Evolutionary conservation across 1,140 invertebrate genomes (phyloP).

Genomic region (Drosophila kohkoa): DNA sequence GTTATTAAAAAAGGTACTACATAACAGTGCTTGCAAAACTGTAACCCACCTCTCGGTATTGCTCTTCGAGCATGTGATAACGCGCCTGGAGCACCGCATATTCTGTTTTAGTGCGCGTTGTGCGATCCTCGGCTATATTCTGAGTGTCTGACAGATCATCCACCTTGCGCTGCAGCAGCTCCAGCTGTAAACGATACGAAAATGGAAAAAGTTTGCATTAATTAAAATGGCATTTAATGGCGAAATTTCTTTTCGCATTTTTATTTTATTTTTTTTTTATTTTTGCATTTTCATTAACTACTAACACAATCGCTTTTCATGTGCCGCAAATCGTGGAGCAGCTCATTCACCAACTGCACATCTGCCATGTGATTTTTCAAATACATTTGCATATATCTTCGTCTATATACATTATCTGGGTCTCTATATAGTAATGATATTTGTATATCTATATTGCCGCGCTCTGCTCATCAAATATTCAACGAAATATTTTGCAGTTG

Average conservation of each 20-base stretch:
- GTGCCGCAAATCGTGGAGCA: slow-evolving; percentile 75
- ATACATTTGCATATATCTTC: slow-evolving; percentile 78
- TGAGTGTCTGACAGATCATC: slow-evolving; percentile 94
- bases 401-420: slow-evolving; percentile 53
- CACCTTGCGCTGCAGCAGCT: slow-evolving; percentile 96
- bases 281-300: slow-evolving; percentile 21
- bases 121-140: slow-evolving; percentile 93
- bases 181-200: slow-evolving; percentile 88
- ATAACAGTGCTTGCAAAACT: slow-evolving; percentile 6
- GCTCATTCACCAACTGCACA: slow-evolving; percentile 78
- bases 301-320: slow-evolving; percentile 84
- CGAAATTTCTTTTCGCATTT: too few relatives aligned
- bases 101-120: slow-evolving; percentile 94
- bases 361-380: slow-evolving; percentile 81
- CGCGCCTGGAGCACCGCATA: slow-evolving; percentile 95
- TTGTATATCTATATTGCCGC: slow-evolving; percentile 15
- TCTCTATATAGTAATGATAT: slow-evolving; percentile 9
- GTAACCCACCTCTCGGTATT: slow-evolving; percentile 91
- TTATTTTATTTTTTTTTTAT: too few relatives aligned
- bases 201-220: neutral
- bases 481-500: slow-evolving; percentile 35
- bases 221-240: neutral
- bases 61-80: slow-evolving; percentile 96
- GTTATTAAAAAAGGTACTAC: neutral
- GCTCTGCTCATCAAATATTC: slow-evolving; percentile 50